Evolutionary conservation across 2,113 vertebrate genomes (phyloP).

Genomic region (Oryzias woworae): DNA sequence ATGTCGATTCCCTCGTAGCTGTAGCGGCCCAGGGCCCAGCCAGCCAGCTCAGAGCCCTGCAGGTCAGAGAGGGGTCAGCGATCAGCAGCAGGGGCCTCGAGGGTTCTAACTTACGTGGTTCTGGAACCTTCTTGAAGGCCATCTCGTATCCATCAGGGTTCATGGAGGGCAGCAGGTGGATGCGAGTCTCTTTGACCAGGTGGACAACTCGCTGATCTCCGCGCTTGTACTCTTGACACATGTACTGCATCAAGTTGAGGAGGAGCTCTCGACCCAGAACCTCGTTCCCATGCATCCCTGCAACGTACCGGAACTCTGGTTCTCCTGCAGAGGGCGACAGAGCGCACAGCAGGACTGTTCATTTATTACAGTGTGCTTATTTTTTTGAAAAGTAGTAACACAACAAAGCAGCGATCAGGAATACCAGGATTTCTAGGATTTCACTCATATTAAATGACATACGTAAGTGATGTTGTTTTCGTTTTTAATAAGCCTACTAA

Average conservation of each 20-base stretch:
- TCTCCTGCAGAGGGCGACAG: conserved; percentile 80
- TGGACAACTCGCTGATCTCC: conserved; percentile 84
- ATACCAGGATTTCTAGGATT: too few relatives aligned
- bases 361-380: too few relatives aligned
- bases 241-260: conserved; percentile 90
- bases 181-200: conserved; percentile 87
- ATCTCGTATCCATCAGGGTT: conserved; percentile 93
- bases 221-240: conserved; percentile 87
- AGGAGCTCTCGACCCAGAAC: conserved; percentile 89
- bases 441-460: too few relatives aligned
- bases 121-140: conserved; percentile 84
- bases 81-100: not conserved
- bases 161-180: conserved; percentile 92
- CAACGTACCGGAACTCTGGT: conserved; percentile 91
- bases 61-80: not conserved
- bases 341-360: not conserved
- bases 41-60: conserved; percentile 90
- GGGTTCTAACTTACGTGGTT: too few relatives aligned
- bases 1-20: conserved; percentile 93
- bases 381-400: too few relatives aligned
- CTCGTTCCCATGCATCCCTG: conserved; percentile 92
- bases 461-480: too few relatives aligned
- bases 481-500: too few relatives aligned
- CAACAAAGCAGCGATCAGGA: too few relatives aligned
- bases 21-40: conserved; percentile 89